phyloP scores from a whole-genome alignment of 2,113 vertebrate genomes.

The Odobenus rosmarus region DNA sequence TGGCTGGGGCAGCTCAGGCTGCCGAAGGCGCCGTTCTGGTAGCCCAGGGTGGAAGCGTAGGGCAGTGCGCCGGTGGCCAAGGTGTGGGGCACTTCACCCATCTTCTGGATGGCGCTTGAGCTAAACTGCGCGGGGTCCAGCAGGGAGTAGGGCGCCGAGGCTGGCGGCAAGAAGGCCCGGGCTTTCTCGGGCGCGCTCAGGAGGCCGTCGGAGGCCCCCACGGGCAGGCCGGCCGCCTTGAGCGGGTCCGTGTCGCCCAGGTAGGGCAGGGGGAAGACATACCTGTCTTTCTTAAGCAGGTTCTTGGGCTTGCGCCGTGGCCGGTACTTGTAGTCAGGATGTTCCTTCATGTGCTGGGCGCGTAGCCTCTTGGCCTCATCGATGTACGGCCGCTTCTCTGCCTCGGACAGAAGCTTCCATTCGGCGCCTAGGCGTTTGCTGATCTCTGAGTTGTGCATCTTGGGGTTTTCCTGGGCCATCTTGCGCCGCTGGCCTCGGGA shows the following conservation, averaged over 20 bases:
- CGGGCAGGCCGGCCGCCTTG: slow-evolving; percentile 94
- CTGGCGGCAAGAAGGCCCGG: slow-evolving; percentile 96
- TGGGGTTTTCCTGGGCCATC: slow-evolving; percentile 99
- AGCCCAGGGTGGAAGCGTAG: slow-evolving; percentile 98
- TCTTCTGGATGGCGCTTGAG: slow-evolving; percentile 98
- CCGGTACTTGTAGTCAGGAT: slow-evolving; percentile 99
- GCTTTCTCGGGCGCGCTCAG: slow-evolving; percentile 95
- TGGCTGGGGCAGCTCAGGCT: slow-evolving; percentile 97
- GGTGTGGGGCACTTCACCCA: slow-evolving; percentile 98
- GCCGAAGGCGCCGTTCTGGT: slow-evolving; percentile 98
- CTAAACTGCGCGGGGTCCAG: slow-evolving; percentile 99
- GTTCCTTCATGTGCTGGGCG: slow-evolving; percentile 99
- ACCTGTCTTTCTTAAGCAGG: slow-evolving; percentile 99
- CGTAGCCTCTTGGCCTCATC: slow-evolving; percentile 98
- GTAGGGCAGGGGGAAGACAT: slow-evolving; percentile 99
- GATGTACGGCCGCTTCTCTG: slow-evolving; percentile 98
- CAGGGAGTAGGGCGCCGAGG: slow-evolving; percentile 96
- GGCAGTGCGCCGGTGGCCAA: slow-evolving; percentile 96
- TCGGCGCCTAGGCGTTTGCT: slow-evolving; percentile 98
- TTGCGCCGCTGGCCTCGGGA: slow-evolving; percentile 98
- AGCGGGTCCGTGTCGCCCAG: slow-evolving; percentile 98
- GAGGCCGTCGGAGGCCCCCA: slow-evolving; percentile 95
- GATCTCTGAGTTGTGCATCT: slow-evolving; percentile 99
- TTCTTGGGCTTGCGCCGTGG: slow-evolving; percentile 99
- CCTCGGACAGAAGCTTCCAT: slow-evolving; percentile 98